Base-by-base conservation (phyloP, 1,140 invertebrate species). In the Oncopeltus fasciatus region DNA sequence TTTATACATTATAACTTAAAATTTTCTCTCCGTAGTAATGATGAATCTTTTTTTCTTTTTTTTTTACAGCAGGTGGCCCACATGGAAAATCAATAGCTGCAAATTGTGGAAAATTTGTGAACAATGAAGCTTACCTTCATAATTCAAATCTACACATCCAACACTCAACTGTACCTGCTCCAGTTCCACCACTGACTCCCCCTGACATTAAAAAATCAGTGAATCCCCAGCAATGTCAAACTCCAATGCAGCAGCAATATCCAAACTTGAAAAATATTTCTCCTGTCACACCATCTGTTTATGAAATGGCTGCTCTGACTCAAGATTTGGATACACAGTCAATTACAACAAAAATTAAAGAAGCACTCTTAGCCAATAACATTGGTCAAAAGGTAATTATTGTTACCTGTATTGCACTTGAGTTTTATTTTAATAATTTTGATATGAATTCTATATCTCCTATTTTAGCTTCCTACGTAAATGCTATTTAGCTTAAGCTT, bases 261-360 rank as follows among this genome's bases (percentile, higher is more conserved):
- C 80, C 83, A 43, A 77, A 81, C 0, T 78, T 89, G 75, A 79
- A 83, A 24, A 78, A 75, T 33, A 77, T 89, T 20, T 86, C 88
- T 67, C 86, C 87, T 57, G 84, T 90, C 69, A 87, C 87, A 24
- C 88, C 83, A 1, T 90, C 86, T 67, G 90, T 95, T 0, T 95
- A 95, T 72, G 94, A 97, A 74, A 94, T 97, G 86, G 92, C 93
- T 2, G 93, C 94, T 2, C 78, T 97, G 5, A 96, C 94, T 0
- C 91, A 93, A 68, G 94, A 98, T 71, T 79, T 98, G 28, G 95
- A 98, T 72, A 98, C 95, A 0, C 91, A 97, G 72, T 86, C 87
- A 4, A 93, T 98, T 64, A 98, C 95, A 0, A 95, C 92, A 0
- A 92, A 93, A 73, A 96, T 98, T 70, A 98, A 98, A 72, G 95